Base-by-base conservation (phyloP, 2,888 invertebrate genomes). In the Eustalomyia histrio region DNA sequence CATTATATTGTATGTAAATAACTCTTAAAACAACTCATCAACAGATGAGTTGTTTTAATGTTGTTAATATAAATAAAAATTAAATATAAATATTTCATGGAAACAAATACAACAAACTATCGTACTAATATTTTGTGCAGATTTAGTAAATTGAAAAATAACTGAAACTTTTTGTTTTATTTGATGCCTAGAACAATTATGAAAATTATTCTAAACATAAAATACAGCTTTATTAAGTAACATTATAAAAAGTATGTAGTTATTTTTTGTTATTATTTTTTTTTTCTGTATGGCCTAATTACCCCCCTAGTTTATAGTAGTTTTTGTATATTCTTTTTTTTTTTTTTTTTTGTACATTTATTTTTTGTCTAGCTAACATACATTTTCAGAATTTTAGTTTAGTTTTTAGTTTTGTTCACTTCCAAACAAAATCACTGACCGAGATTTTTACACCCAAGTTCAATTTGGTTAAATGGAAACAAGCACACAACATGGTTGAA, bases 401-500 rank as follows among this genome's bases (percentile, higher is more conserved):
- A 57, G 10, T 81, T 57, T 50, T 33, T 57, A 53, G 17, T 57
- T 69, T 57, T 58, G 17, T 57, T 75, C 17, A 73, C 64, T 64
- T 76, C 47, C 53, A 69, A 80, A 76, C 76, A 73, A 53, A 80
- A 76, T 76, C 80, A 80, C 58, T 80, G 80, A 80, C 80, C 80
- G 76, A 76, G 73, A 73, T 80, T 80, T 73, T 68, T 55, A 64
- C 80, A 80, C 53, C 76, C 80, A 80, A 80, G 76, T 76, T 80
- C 80, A 80, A 80, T 80, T 76, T 60, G 47, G 64, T 69, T 64
- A 64, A 71, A 76, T 69, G 33, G 16, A 63, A 68, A 17, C 14
- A 16, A 18, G 18, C 35, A 24, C 61, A 43, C 63, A 60, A 17
- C 43, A 50, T 71, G 50, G 61, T 18, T 5, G 50, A 16, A 18